phyloP scores from a whole-genome alignment of 2,797 vertebrate genomes.

The Scleropages formosus region DNA sequence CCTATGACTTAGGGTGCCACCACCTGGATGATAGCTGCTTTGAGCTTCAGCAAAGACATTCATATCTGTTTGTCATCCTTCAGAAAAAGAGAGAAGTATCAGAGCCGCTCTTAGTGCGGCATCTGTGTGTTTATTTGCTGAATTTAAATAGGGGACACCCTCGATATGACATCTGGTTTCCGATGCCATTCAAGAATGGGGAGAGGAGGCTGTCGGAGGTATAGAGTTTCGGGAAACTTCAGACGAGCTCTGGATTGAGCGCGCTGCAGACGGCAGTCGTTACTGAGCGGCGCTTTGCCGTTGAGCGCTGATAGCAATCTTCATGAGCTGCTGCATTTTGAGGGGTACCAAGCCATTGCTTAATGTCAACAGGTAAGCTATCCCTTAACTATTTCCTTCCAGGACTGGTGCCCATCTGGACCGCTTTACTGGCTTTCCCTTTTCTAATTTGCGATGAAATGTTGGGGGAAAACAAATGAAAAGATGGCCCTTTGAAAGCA shows the following conservation, averaged over 20 bases:
- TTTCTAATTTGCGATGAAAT: conserved; percentile 1
- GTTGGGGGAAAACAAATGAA: conserved; percentile 23
- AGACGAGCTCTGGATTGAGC: background rate
- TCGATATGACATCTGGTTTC: conserved; percentile 21
- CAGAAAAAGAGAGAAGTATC: background rate
- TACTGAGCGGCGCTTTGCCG: background rate
- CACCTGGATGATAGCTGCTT: background rate
- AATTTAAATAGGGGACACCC: conserved; percentile 16
- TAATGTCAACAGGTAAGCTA: conserved; percentile 53
- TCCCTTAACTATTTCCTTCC: conserved; percentile 55
- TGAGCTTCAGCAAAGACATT: background rate
- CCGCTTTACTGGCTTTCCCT: conserved; percentile 2
- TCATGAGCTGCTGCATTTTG: background rate
- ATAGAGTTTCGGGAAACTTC: conserved; percentile 17
- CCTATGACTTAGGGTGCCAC: background rate
- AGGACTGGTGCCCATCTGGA: conserved; percentile 60
- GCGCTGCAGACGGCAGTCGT: conserved; percentile 16
- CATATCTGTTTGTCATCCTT: background rate
- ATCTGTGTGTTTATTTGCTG: conserved; percentile 4
- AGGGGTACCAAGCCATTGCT: conserved; percentile 49
- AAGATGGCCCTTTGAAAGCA: conserved; percentile 13
- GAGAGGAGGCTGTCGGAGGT: background rate
- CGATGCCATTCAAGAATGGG: background rate
- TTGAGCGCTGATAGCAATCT: conserved; percentile 18
- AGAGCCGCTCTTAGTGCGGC: background rate